Evolutionary conservation across 2,797 vertebrate species (phyloP).

Genomic region (Galago senegalensis): DNA sequence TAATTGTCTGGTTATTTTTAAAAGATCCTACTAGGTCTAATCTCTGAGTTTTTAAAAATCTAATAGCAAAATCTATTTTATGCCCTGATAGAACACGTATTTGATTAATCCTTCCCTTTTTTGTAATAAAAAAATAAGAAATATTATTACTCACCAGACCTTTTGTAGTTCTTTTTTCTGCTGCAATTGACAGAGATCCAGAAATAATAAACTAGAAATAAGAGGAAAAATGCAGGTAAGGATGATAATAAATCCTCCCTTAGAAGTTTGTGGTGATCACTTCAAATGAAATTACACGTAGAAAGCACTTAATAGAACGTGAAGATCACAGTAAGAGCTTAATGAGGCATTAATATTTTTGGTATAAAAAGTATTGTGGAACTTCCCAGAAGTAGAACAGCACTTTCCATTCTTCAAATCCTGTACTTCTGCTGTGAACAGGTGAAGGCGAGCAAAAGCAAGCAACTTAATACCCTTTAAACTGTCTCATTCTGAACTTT

Average conservation of each 20-base stretch:
- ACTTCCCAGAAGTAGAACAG: not conserved
- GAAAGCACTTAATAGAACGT: not conserved
- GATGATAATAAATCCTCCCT: not conserved
- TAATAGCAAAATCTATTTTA: not conserved
- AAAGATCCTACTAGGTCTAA: not conserved
- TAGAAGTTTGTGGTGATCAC: not conserved
- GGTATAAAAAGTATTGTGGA: not conserved
- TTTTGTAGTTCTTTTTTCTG: slow-evolving; percentile 67
- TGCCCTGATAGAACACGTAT: not conserved
- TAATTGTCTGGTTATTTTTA: not conserved
- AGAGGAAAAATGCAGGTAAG: not conserved
- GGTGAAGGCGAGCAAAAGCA: not conserved
- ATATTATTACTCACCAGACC: slow-evolving; percentile 61
- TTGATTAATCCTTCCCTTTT: not conserved
- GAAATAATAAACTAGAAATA: slow-evolving; percentile 77
- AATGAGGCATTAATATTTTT: not conserved
- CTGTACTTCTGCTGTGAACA: not conserved
- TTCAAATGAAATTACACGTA: not conserved
- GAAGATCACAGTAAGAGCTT: not conserved
- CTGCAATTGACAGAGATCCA: slow-evolving; percentile 70
- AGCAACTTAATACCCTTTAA: not conserved
- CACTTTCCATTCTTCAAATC: not conserved
- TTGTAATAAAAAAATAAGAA: not conserved
- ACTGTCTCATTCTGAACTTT: not conserved
- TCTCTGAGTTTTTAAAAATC: not conserved